Conservation (phyloP, 2,888 invertebrate genomes). For the Eristalis arbustorum region DNA sequence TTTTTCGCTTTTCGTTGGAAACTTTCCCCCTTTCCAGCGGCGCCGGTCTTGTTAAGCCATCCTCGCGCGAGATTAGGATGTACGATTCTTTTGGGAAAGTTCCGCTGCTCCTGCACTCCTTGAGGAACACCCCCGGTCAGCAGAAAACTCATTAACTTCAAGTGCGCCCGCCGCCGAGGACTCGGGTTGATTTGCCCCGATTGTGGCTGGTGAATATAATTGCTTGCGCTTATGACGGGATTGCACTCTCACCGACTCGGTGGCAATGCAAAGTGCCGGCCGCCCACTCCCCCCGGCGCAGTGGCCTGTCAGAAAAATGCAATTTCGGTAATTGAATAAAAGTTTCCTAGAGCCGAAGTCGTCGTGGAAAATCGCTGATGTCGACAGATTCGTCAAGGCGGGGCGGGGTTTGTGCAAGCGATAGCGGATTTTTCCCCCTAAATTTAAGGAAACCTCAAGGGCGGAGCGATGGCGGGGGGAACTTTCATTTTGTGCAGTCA, state of each 20-base stretch:
- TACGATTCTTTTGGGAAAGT: background rate
- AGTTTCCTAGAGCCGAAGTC: background rate
- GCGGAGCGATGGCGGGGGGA: background rate
- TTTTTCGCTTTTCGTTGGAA: slow-evolving; percentile 29
- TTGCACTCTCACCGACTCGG: background rate
- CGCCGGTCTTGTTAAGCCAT: background rate
- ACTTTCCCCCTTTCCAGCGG: slow-evolving; percentile 1
- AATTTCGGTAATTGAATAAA: background rate
- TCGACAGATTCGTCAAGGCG: background rate
- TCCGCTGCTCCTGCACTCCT: background rate
- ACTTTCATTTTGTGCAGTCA: background rate
- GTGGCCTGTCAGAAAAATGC: background rate
- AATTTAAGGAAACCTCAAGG: background rate
- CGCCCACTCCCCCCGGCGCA: background rate
- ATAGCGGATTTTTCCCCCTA: background rate
- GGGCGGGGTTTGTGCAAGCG: background rate
- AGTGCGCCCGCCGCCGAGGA: background rate
- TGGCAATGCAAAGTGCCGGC: background rate
- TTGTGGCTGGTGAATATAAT: background rate
- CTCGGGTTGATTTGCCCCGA: background rate
- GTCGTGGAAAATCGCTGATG: background rate
- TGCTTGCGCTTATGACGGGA: background rate
- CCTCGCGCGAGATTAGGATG: background rate
- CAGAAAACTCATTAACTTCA: background rate
- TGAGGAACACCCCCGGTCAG: background rate